A percentile compares a stretch with the other conserved stretches of the same genome.
Conservation (phyloP, 2,113 vertebrate genomes). For the Anarhynchus alexandrinus region DNA sequence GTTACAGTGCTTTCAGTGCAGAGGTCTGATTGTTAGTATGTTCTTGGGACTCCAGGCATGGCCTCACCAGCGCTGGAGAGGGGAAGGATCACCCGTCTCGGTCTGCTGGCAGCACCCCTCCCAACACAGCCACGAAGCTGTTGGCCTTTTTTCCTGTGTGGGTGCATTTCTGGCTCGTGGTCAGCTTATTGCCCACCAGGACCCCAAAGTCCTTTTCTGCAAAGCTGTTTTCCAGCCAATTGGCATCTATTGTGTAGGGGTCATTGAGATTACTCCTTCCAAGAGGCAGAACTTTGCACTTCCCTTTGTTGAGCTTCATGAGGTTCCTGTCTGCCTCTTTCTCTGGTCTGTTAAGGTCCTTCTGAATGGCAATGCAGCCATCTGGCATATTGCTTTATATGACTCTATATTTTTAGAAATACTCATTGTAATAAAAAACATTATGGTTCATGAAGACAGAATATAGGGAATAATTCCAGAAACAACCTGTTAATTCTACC, state of each 20-base stretch:
- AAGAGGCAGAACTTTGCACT: not conserved
- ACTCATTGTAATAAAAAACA: not conserved
- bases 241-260: not conserved
- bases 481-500: not conserved
- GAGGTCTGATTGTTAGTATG: not conserved
- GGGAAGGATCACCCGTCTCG: not conserved
- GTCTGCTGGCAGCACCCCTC: not conserved
- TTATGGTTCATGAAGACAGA: not conserved
- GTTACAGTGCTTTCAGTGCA: not conserved
- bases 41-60: not conserved
- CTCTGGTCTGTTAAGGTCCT: not conserved
- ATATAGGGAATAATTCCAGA: not conserved
- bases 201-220: not conserved
- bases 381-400: not conserved
- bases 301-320: not conserved
- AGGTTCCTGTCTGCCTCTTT: not conserved
- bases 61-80: rapidly evolving
- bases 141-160: not conserved
- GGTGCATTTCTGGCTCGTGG: not conserved
- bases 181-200: not conserved
- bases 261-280: not conserved
- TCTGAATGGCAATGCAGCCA: not conserved
- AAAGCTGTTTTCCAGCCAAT: not conserved
- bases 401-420: not conserved
- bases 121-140: not conserved